Base-by-base conservation (phyloP, 1,140 invertebrate species). In the Diorhabda sublineata region DNA sequence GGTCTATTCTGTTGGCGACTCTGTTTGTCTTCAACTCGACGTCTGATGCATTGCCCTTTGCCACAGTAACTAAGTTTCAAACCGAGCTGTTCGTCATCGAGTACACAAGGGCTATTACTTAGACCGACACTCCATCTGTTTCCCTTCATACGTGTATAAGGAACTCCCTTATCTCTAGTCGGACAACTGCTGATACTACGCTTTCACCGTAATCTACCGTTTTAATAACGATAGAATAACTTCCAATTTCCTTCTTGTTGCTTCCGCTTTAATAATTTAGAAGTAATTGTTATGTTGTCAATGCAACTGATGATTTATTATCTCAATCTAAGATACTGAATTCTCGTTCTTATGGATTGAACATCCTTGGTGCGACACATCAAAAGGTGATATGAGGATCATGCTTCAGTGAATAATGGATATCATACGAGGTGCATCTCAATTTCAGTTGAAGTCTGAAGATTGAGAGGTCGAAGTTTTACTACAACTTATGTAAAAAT, bases 61-160 rank as follows among this genome's bases (percentile, higher is more conserved):
- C 62, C 64, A 43, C 64, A 66, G 65, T 73, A 73, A 73, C 71
- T 70, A 70, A 70, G 71, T 73, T 72, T 61, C 58, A 45, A 61
- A 70, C 71, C 71, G 62, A 68, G 64, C 62, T 73, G 58, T 73
- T 67, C 62, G 58, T 73, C 70, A 73, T 57, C 26, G 64, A 52
- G 58, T 58, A 65, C 61, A 58, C 58, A 52, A 63, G 66, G 62
- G 43, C 71, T 67, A 70, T 73, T 73, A 73, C 63, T 70, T 69
- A 65, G 67, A 64, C 61, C 69, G 71, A 68, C 69, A 73, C 71
- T 73, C 71, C 71, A 73, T 73, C 71, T 70, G 71, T 73, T 69
- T 70, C 71, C 62, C 64, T 67, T 70, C 61, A 73, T 70, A 61
- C 56, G 58, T 45, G 56, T 42, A 71, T 66, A 65, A 63, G 69